These are phyloP conservation scores for Stegastes partitus DNA, from an alignment of 2,113 vertebrate species.

Conservation along the genomic window DNA sequence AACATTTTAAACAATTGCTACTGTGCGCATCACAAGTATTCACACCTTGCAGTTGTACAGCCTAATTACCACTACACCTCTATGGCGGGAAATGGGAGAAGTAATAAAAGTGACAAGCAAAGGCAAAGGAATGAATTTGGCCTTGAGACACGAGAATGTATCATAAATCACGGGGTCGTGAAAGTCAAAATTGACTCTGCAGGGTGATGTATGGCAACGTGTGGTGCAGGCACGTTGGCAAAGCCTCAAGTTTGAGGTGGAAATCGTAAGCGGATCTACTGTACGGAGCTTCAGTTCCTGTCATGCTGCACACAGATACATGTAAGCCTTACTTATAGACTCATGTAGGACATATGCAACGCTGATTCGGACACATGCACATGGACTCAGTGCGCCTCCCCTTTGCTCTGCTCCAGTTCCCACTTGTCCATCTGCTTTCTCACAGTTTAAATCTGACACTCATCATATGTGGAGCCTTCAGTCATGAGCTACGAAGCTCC, in stretches of 20 bases:
- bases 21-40: neutral
- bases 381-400: constrained; percentile 5
- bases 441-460: neutral
- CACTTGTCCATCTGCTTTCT: neutral
- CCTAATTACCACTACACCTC: neutral
- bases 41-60: neutral
- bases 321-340: neutral
- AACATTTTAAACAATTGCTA: neutral
- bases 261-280: constrained; percentile 43
- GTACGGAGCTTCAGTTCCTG: constrained; percentile 8
- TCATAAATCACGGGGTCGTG: constrained; percentile 43
- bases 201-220: constrained; percentile 41
- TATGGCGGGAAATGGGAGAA: neutral
- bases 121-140: constrained; percentile 36
- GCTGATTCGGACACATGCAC: constrained; percentile 1
- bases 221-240: neutral
- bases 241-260: constrained; percentile 6
- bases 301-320: constrained; percentile 6
- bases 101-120: constrained; percentile 23
- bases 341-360: constrained; percentile 7
- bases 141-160: constrained; percentile 21
- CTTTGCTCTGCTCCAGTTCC: neutral
- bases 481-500: constrained; percentile 11
- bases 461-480: constrained; percentile 1
- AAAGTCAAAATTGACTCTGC: constrained; percentile 25